These are phyloP conservation scores for Apodemia zela DNA, from an alignment of 2,888 invertebrate species.

Conservation along the genomic window DNA sequence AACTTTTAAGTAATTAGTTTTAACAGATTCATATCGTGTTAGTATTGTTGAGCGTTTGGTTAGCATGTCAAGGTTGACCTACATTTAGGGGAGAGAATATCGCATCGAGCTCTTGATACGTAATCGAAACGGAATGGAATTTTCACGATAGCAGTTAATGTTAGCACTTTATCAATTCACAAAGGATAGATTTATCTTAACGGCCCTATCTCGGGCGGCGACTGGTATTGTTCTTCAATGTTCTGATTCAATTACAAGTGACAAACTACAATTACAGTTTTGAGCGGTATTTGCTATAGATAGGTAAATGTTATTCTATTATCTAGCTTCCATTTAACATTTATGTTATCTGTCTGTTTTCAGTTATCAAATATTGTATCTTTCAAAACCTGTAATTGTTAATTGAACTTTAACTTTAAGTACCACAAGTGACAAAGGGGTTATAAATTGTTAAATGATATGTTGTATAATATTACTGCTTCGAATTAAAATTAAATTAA, in stretches of 20 bases:
- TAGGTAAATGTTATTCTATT: background rate
- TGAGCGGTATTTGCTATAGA: background rate
- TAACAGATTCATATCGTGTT: background rate
- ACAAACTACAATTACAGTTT: background rate
- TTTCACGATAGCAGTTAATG: constrained; percentile 12
- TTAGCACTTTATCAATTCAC: constrained; percentile 13
- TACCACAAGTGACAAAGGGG: too few species aligned
- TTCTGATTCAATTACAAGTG: background rate
- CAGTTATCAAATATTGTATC: background rate
- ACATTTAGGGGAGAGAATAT: constrained; percentile 8
- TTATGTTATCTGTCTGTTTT: background rate
- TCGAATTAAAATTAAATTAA: too few species aligned
- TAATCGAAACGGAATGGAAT: constrained; percentile 6
- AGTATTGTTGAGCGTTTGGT: background rate
- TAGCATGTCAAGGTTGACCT: constrained; percentile 4
- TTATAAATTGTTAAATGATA: too few species aligned
- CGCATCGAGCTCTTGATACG: constrained; percentile 4
- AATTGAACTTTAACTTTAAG: too few species aligned
- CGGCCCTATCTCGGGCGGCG: background rate
- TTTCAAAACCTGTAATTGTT: background rate
- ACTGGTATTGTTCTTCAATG: constrained; percentile 1
- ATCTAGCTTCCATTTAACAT: background rate
- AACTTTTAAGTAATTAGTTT: background rate
- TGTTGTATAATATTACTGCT: too few species aligned
- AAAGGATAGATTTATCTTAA: constrained; percentile 14